Conservation (phyloP, 2,113 vertebrate species). For the Myotis davidii region DNA sequence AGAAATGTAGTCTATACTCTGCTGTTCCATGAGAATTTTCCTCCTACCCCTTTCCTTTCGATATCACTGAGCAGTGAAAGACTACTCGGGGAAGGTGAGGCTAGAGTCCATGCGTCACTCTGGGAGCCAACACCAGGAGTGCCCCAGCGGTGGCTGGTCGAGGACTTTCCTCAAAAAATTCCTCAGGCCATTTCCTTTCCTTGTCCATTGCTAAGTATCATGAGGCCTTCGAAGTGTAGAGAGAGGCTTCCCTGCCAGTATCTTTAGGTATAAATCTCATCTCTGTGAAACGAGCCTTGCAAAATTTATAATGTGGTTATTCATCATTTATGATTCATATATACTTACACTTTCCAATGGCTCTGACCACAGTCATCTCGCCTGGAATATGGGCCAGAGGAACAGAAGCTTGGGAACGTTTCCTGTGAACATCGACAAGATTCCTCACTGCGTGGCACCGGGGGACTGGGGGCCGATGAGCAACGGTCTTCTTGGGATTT, state of each 20-base stretch:
- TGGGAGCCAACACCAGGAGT: not conserved
- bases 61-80: not conserved
- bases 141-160: not conserved
- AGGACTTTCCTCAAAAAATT: conserved; percentile 52
- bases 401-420: not conserved
- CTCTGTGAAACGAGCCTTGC: conserved; percentile 64
- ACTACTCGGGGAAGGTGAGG: not conserved
- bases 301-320: conserved; percentile 56
- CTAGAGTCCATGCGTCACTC: not conserved
- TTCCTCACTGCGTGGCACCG: not conserved
- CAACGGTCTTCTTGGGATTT: not conserved
- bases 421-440: not conserved
- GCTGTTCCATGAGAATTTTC: not conserved
- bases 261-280: conserved; percentile 66
- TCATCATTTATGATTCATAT: conserved; percentile 66
- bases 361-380: conserved; percentile 40
- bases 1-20: not conserved
- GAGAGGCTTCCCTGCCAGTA: conserved; percentile 56
- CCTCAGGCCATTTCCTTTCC: conserved; percentile 55
- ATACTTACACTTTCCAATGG: conserved; percentile 35
- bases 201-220: conserved; percentile 56
- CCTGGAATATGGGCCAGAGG: not conserved
- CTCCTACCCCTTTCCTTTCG: not conserved
- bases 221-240: conserved; percentile 40
- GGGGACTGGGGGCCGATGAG: not conserved